phyloP scores from a whole-genome alignment of 2,888 invertebrate genomes.

The Tipula confusa region DNA sequence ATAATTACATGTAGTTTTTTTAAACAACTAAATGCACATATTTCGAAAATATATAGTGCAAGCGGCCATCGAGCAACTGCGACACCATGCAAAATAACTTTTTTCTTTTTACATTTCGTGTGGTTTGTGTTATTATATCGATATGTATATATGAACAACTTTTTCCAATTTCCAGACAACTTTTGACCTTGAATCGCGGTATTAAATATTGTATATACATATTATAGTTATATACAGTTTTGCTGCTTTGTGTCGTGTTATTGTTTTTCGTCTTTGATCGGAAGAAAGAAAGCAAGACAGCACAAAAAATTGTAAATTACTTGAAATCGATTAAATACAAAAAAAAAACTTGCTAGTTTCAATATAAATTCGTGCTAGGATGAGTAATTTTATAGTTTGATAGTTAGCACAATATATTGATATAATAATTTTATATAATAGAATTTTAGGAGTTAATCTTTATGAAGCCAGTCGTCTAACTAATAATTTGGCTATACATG shows the following conservation, averaged over 20 bases:
- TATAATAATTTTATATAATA: neutral
- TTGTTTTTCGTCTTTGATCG: neutral
- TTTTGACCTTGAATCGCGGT: neutral
- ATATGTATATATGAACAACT: neutral
- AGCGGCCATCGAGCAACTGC: neutral
- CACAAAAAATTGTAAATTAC: neutral
- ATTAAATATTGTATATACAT: neutral
- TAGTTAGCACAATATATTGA: neutral
- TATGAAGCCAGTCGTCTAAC: no score
- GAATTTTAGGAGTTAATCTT: neutral
- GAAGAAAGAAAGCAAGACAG: neutral
- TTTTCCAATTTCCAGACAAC: constrained; percentile 15
- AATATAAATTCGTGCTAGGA: neutral
- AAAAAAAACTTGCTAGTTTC: neutral
- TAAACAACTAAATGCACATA: neutral
- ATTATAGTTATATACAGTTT: no score
- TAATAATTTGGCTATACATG: no score
- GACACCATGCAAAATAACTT: neutral
- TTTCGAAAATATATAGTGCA: neutral
- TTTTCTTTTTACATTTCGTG: neutral
- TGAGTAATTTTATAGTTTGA: neutral
- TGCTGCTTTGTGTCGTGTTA: neutral
- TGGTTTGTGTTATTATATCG: neutral
- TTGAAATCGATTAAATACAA: constrained; percentile 7
- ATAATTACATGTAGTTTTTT: neutral